Conservation (phyloP, 1,140 invertebrate genomes). For the Drosophila nasuta region DNA sequence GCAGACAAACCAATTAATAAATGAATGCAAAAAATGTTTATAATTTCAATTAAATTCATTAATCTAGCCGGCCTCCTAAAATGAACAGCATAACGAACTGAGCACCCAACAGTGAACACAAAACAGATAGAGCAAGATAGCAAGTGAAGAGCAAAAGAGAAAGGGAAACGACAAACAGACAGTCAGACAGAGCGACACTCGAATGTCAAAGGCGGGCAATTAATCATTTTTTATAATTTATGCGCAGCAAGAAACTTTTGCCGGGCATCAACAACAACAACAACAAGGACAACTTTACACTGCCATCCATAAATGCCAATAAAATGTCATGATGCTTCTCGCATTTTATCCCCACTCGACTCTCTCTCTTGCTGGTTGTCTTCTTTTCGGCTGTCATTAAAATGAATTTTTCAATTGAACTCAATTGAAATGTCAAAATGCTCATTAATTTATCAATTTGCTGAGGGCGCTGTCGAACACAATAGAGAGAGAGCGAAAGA, state of each 20-base stretch:
- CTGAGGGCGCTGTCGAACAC: constrained; percentile 4
- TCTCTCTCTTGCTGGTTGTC: constrained; percentile 3
- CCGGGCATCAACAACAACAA: constrained; percentile 31
- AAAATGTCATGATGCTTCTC: constrained; percentile 41
- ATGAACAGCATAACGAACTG: constrained; percentile 1
- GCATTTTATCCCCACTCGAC: not conserved
- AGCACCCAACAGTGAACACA: not conserved
- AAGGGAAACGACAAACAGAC: not conserved
- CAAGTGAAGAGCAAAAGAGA: not conserved
- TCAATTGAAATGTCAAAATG: constrained; percentile 69
- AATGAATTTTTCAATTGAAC: constrained; percentile 56
- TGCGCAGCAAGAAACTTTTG: constrained; percentile 40
- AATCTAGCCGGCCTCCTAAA: not conserved
- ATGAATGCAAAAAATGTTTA: constrained; percentile 20
- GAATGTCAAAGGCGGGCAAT: constrained; percentile 48
- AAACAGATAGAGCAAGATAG: not conserved
- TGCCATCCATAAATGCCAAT: constrained; percentile 53
- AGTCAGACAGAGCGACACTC: constrained; percentile 12
- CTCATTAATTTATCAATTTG: constrained; percentile 71
- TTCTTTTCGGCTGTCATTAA: constrained; percentile 49
- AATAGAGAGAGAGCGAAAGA: not conserved
- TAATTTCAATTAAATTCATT: constrained; percentile 47
- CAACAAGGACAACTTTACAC: constrained; percentile 37
- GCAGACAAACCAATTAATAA: constrained; percentile 3
- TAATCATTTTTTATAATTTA: constrained; percentile 59